phyloP scores from a whole-genome alignment of 1,140 invertebrate genomes.

The Drosophila cardini region DNA sequence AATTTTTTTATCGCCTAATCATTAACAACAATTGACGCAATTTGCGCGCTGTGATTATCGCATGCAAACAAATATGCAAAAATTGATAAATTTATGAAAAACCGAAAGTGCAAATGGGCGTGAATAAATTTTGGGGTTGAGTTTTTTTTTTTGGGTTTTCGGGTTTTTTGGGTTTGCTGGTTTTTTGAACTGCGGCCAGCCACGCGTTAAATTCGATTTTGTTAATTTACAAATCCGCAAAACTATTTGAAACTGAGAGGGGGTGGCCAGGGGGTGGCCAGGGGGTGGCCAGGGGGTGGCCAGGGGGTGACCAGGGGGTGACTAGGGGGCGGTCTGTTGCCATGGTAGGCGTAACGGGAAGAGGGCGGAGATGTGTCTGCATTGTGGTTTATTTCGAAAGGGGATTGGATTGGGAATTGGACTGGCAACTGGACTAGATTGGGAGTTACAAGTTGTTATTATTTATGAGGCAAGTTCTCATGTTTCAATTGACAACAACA shows the following conservation, averaged over 20 bases:
- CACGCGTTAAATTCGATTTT: slow-evolving; percentile 80
- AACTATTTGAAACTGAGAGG: slow-evolving; percentile 65
- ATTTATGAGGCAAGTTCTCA: slow-evolving; percentile 66
- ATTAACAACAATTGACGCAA: slow-evolving; percentile 82
- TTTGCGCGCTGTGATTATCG: slow-evolving; percentile 66
- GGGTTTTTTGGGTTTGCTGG: slow-evolving; percentile 3
- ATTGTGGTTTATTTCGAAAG: slow-evolving; percentile 53
- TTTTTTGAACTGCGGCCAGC: slow-evolving; percentile 43
- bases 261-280: slow-evolving; percentile 7
- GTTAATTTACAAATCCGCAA: slow-evolving; percentile 82
- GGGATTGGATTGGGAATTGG: neutral
- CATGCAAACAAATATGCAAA: slow-evolving; percentile 68
- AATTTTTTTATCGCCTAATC: slow-evolving; percentile 67
- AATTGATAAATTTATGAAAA: slow-evolving; percentile 65
- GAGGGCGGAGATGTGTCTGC: slow-evolving; percentile 52
- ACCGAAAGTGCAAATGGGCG: slow-evolving; percentile 55
- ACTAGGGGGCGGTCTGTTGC: neutral
- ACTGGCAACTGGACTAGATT: neutral
- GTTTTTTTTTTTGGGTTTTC: slow-evolving; percentile 2
- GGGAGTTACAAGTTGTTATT: slow-evolving; percentile 73
- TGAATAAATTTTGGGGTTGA: slow-evolving; percentile 37
- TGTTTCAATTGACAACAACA: slow-evolving; percentile 64
- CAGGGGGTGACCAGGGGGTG: neutral
- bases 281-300: slow-evolving; percentile 41
- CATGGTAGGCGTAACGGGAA: neutral